Percentiles rank a stretch among this genome's conserved stretches.
These are phyloP conservation scores for Coronaproctus castanopsis DNA, from an alignment of 2,888 invertebrate species.

Conservation along the genomic window DNA sequence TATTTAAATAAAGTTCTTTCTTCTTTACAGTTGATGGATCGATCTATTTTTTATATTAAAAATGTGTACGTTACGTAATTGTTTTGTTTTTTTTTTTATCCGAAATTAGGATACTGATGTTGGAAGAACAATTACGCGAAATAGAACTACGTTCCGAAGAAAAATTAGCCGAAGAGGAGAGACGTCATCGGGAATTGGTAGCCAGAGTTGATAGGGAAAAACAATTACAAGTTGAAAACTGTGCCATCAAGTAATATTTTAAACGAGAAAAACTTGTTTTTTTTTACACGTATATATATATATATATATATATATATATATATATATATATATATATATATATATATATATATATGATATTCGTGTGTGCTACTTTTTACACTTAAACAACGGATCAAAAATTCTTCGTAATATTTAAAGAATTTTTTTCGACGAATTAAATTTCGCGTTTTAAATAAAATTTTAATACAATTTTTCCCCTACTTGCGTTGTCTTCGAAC, in stretches of 20 bases:
- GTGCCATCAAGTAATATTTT: constrained; percentile 41
- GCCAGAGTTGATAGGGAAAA: constrained; percentile 68
- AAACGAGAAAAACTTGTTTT: neutral
- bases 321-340: no score
- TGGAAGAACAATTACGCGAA: constrained; percentile 75
- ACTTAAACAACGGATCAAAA: no score
- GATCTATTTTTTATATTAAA: neutral
- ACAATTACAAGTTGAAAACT: constrained; percentile 52
- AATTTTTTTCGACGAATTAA: no score
- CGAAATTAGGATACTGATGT: constrained; percentile 50
- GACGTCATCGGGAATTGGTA: constrained; percentile 62
- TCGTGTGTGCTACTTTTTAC: no score
- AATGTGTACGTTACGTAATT: neutral
- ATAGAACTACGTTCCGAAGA: constrained; percentile 55
- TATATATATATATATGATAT: no score
- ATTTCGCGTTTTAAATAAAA: no score
- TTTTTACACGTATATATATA: neutral
- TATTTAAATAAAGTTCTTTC: no score
- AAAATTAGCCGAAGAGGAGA: constrained; percentile 58
- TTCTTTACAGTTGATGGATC: no score
- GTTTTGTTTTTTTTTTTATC: constrained; percentile 7
- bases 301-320: no score
- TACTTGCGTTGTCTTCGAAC: no score
- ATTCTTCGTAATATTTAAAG: no score
- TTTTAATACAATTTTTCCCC: no score